Evolutionary conservation across 2,888 invertebrate species (phyloP).

Genomic region (Oxytorus armatus): DNA sequence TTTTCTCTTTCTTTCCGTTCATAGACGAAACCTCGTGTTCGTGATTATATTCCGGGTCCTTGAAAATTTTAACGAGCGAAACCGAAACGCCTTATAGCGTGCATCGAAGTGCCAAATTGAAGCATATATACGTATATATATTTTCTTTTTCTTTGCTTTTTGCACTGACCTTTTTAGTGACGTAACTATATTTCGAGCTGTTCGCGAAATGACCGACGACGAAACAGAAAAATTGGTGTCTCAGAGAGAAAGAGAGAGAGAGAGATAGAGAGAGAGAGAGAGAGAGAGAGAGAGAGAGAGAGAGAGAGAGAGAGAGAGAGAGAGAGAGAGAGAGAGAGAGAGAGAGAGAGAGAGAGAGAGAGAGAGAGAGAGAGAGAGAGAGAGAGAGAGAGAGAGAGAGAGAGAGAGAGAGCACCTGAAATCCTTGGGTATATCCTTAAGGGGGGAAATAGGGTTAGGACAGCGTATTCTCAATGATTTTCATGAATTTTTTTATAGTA

Average conservation of each 20-base stretch:
- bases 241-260: slow-evolving; percentile 54
- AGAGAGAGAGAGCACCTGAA: no score
- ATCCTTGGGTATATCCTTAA: no score
- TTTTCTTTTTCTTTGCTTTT: slow-evolving; percentile 6
- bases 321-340: no score
- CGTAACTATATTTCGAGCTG: slow-evolving; percentile 43
- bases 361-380: no score
- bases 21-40: slow-evolving; percentile 4
- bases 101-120: slow-evolving; percentile 23
- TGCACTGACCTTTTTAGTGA: slow-evolving; percentile 25
- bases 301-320: no score
- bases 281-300: no score
- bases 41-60: background rate
- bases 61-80: slow-evolving; percentile 44
- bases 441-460: no score
- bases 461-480: no score
- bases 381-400: no score
- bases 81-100: slow-evolving; percentile 21
- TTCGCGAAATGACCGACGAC: slow-evolving; percentile 27
- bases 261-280: no score
- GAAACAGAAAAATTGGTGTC: slow-evolving; percentile 61
- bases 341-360: no score
- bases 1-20: background rate
- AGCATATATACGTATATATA: background rate
- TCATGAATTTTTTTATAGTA: no score